Evolutionary conservation across 1,140 invertebrate species (phyloP).

Genomic region (Atta colombica): DNA sequence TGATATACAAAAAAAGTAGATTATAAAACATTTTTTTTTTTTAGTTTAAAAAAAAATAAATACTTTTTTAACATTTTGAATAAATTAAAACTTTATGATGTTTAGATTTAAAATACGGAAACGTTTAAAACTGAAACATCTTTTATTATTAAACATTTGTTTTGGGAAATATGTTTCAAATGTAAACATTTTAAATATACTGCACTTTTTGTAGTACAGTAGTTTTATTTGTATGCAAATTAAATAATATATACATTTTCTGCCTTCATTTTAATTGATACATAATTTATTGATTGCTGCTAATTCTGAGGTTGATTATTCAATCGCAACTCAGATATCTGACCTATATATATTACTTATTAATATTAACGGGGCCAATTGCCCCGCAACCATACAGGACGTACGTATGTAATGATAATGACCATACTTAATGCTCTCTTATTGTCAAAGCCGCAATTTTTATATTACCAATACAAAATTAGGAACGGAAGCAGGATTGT

Average conservation of each 20-base stretch:
- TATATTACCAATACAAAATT: slow-evolving; percentile 31
- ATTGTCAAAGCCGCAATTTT: slow-evolving; percentile 54
- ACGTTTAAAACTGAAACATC: too few species aligned
- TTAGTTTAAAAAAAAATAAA: too few species aligned
- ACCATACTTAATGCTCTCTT: slow-evolving; percentile 49
- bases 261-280: not conserved
- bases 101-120: too few species aligned
- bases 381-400: slow-evolving; percentile 71
- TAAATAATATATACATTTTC: not conserved
- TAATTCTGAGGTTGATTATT: slow-evolving; percentile 26
- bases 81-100: too few species aligned
- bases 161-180: too few species aligned
- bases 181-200: too few species aligned
- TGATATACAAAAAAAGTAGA: too few species aligned
- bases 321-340: slow-evolving; percentile 71
- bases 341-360: slow-evolving; percentile 76
- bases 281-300: not conserved
- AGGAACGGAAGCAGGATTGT: not conserved
- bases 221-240: not conserved
- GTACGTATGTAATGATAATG: slow-evolving; percentile 70
- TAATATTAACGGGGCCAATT: slow-evolving; percentile 83
- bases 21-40: too few species aligned
- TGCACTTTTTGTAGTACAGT: too few species aligned
- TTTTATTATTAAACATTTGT: too few species aligned
- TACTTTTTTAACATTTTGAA: too few species aligned